Evolutionary conservation across 2,888 invertebrate genomes (phyloP).

Genomic region (Romanomermis culicivorax): DNA sequence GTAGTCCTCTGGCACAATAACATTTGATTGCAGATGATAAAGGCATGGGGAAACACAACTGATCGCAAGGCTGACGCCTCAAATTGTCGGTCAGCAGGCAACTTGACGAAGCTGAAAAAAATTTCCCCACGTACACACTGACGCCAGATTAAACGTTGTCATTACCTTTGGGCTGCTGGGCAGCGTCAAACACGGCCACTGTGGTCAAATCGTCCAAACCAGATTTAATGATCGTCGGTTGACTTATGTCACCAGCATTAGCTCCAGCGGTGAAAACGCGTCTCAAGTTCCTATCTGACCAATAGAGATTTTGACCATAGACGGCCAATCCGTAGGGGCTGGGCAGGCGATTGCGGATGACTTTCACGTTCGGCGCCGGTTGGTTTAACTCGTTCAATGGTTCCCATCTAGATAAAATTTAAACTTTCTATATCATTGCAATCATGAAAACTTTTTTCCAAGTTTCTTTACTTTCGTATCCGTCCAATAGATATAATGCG

Average conservation of each 20-base stretch:
- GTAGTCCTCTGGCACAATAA: slow-evolving; percentile 71
- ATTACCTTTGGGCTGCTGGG: slow-evolving; percentile 48
- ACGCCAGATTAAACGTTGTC: background rate
- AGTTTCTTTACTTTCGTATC: slow-evolving; percentile 41
- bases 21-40: slow-evolving; percentile 42
- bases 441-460: no score
- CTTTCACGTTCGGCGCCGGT: slow-evolving; percentile 37
- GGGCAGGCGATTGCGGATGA: slow-evolving; percentile 63
- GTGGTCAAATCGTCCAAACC: slow-evolving; percentile 66
- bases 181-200: slow-evolving; percentile 68
- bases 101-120: slow-evolving; percentile 17
- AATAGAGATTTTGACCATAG: slow-evolving; percentile 59
- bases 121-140: background rate
- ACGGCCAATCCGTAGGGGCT: slow-evolving; percentile 82
- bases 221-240: slow-evolving; percentile 49
- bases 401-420: background rate
- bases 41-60: slow-evolving; percentile 81
- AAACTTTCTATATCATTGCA: no score
- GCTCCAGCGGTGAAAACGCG: slow-evolving; percentile 34
- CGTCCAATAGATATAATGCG: slow-evolving; percentile 91
- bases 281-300: slow-evolving; percentile 76
- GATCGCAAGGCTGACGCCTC: slow-evolving; percentile 45
- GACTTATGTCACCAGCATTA: slow-evolving; percentile 50
- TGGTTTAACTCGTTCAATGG: slow-evolving; percentile 27
- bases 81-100: slow-evolving; percentile 27